Percentiles rank a stretch among this genome's conserved stretches.
These are phyloP conservation scores for Clarias gariepinus DNA, from an alignment of 2,113 vertebrate species.

Conservation along the genomic window DNA sequence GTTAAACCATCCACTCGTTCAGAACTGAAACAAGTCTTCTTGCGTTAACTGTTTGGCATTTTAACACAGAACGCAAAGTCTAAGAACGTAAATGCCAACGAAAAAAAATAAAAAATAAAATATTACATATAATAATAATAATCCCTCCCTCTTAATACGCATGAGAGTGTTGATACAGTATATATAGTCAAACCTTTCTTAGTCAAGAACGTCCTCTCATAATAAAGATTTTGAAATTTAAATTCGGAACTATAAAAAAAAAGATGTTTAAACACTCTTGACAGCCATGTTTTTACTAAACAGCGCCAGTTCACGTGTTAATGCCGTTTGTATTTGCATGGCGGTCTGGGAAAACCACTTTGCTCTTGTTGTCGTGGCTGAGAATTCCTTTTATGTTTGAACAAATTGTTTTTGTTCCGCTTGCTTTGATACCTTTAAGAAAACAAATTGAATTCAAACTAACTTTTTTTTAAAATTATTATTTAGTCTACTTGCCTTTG, in stretches of 20 bases:
- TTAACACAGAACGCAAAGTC: neutral
- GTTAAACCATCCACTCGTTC: neutral
- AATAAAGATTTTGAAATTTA: neutral
- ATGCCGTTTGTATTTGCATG: neutral
- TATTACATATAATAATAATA: no score
- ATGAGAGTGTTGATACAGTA: neutral
- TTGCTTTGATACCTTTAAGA: neutral
- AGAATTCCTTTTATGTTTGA: neutral
- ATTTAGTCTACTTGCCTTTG: constrained; percentile 1
- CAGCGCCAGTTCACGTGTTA: neutral
- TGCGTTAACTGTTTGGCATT: neutral
- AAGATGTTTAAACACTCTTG: neutral
- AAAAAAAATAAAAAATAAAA: neutral
- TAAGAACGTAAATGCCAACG: neutral
- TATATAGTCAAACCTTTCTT: no score
- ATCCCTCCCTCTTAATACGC: neutral
- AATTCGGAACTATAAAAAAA: neutral
- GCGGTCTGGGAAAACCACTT: neutral
- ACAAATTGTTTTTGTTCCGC: neutral
- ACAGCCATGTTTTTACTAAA: neutral
- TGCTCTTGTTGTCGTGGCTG: neutral
- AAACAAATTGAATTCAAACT: neutral
- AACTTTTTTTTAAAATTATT: neutral
- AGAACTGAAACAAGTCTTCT: neutral
- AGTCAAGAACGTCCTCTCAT: neutral